These are phyloP conservation scores for Sturnira hondurensis DNA, from an alignment of 2,113 vertebrate genomes.

Conservation along the genomic window DNA sequence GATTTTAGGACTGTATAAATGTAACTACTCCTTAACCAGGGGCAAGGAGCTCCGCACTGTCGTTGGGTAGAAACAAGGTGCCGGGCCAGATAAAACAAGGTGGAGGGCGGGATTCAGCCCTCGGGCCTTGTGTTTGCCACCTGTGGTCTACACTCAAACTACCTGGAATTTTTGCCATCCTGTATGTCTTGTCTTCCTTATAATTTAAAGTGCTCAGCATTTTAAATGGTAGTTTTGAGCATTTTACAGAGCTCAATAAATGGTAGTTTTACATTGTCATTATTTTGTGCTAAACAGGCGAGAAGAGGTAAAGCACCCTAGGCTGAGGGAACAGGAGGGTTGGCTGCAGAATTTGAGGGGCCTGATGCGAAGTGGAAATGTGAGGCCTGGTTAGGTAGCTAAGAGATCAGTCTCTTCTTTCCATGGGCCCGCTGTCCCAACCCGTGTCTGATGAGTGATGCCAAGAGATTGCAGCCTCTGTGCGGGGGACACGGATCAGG, in stretches of 20 bases:
- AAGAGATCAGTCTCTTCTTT: background rate
- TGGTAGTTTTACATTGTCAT: background rate
- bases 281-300: background rate
- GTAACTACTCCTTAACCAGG: too few species aligned
- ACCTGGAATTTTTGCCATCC: background rate
- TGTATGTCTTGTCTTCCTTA: background rate
- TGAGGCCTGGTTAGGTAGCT: background rate
- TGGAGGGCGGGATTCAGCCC: too few species aligned
- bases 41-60: too few species aligned
- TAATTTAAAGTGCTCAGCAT: background rate
- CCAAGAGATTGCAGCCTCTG: background rate
- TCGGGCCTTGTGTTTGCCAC: too few species aligned
- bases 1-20: too few species aligned
- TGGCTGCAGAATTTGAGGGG: background rate
- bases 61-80: too few species aligned
- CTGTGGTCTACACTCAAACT: background rate
- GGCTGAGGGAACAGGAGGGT: background rate
- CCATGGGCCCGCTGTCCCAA: background rate
- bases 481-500: background rate
- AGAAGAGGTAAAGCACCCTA: background rate
- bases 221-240: background rate
- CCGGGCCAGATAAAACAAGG: too few species aligned
- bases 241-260: background rate
- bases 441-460: background rate
- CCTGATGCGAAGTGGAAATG: background rate